Evolutionary conservation across 2,797 vertebrate species (phyloP).

Genomic region (Manis pentadactyla): DNA sequence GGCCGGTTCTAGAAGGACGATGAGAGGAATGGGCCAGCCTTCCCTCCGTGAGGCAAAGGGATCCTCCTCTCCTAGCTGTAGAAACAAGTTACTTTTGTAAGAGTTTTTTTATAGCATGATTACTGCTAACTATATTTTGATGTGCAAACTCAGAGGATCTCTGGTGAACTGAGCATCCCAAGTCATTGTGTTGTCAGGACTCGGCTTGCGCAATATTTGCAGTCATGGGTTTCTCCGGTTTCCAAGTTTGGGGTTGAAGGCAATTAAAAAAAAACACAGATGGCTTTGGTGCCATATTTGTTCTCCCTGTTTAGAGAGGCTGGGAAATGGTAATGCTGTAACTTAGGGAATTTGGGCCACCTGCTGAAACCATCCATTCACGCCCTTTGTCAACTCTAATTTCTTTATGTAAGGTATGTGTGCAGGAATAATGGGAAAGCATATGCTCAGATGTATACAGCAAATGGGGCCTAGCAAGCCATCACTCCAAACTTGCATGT

Average conservation of each 20-base stretch:
- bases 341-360: background rate
- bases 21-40: background rate
- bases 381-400: background rate
- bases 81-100: background rate
- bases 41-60: background rate
- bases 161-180: background rate
- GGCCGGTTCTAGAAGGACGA: background rate
- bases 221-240: background rate
- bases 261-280: background rate
- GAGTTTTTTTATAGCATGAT: background rate
- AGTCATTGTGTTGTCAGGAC: slow-evolving; percentile 45
- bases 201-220: slow-evolving; percentile 14
- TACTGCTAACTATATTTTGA: background rate
- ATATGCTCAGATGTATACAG: background rate
- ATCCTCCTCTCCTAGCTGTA: background rate
- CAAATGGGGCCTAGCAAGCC: background rate
- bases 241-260: background rate
- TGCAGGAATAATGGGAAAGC: background rate
- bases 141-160: background rate
- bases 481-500: background rate
- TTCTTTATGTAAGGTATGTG: background rate
- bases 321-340: background rate
- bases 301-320: background rate
- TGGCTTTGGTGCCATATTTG: background rate
- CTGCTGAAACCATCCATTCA: background rate